phyloP scores from a whole-genome alignment of 30 jellyfish, hydroid and myxozoan species.

The Sanderia malayensis region DNA sequence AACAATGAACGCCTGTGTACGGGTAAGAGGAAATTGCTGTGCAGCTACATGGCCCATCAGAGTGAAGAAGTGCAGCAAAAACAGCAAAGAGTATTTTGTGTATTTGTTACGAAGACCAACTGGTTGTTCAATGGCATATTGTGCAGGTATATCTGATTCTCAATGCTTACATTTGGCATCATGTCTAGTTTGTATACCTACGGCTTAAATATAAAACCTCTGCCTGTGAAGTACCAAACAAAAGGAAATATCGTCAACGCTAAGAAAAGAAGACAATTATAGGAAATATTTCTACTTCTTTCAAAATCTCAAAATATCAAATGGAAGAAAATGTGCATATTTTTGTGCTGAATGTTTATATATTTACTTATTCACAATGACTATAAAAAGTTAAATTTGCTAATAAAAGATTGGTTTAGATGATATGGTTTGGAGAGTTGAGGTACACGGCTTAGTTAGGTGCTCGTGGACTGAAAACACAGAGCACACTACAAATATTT shows the following conservation, averaged over 20 bases:
- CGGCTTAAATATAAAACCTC: neutral
- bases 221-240: neutral
- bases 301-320: too few species aligned
- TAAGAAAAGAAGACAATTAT: too few species aligned
- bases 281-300: too few species aligned
- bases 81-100: constrained; percentile 28
- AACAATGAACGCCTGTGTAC: constrained; percentile 55
- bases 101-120: constrained; percentile 36
- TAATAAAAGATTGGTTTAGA: too few species aligned
- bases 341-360: too few species aligned
- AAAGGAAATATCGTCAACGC: neutral
- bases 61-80: constrained; percentile 62
- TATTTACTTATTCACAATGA: too few species aligned
- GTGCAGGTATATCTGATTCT: constrained; percentile 51
- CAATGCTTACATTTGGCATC: neutral
- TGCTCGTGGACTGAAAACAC: too few species aligned
- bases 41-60: constrained; percentile 42
- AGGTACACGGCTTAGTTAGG: too few species aligned
- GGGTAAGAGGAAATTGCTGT: constrained; percentile 42
- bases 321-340: too few species aligned
- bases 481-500: neutral
- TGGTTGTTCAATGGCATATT: constrained; percentile 63
- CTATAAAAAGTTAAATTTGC: too few species aligned
- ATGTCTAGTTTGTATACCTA: neutral
- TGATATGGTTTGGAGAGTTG: too few species aligned